Conservation (phyloP, 2,888 invertebrate genomes). For the Dysmachus trigonus region DNA sequence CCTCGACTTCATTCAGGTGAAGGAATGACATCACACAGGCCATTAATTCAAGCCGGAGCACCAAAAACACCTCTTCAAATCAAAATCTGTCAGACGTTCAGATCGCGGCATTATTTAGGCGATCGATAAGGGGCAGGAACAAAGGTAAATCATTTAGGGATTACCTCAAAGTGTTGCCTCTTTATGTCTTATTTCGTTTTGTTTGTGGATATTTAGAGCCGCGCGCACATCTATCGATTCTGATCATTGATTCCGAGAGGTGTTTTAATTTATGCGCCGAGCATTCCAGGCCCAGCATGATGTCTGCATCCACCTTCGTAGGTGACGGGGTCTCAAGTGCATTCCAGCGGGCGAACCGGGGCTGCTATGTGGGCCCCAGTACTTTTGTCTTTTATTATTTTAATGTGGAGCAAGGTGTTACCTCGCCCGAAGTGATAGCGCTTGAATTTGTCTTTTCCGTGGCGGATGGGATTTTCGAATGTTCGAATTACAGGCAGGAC, state of each 20-base stretch:
- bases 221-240: slow-evolving; percentile 34
- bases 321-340: slow-evolving; percentile 9
- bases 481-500: neutral
- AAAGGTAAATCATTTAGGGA: slow-evolving; percentile 42
- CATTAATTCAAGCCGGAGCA: neutral
- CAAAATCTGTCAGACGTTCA: slow-evolving; percentile 36
- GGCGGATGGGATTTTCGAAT: neutral
- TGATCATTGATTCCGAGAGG: slow-evolving; percentile 30
- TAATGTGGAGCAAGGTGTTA: neutral
- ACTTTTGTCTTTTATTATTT: neutral
- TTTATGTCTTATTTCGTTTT: slow-evolving; percentile 44
- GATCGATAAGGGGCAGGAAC: slow-evolving; percentile 41
- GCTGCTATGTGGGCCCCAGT: neutral
- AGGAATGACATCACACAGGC: slow-evolving; percentile 20
- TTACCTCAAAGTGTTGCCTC: slow-evolving; percentile 38
- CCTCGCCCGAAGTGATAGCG: neutral
- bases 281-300: slow-evolving; percentile 45
- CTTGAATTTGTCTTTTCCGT: neutral
- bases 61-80: slow-evolving; percentile 30
- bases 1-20: slow-evolving; percentile 3
- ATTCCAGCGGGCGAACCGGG: neutral
- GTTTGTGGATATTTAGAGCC: slow-evolving; percentile 35
- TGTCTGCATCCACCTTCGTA: slow-evolving; percentile 34
- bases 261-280: slow-evolving; percentile 42
- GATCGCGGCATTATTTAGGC: slow-evolving; percentile 41